Percentiles rank a stretch among this genome's conserved stretches.
Conservation (phyloP, 2,888 invertebrate genomes). For the Stratiomys singularior region DNA sequence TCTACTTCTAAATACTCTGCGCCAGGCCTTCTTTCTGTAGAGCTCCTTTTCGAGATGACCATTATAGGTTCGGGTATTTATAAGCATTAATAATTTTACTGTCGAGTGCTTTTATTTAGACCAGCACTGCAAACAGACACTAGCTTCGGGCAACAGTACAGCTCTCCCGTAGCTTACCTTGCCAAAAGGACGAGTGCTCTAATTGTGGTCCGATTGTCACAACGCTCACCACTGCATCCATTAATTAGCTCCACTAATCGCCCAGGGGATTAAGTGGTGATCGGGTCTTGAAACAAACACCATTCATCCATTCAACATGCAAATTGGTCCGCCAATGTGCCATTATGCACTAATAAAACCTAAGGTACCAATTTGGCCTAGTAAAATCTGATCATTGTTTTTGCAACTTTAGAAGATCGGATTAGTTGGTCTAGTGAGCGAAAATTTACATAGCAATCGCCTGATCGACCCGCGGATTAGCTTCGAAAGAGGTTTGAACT, state of each 20-base stretch:
- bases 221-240: not conserved
- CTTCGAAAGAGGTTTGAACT: slow-evolving; percentile 25
- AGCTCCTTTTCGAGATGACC: not conserved
- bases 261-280: slow-evolving; percentile 2
- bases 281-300: not conserved
- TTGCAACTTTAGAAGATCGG: not conserved
- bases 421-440: not conserved
- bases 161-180: not conserved
- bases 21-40: slow-evolving; percentile 1
- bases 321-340: no score
- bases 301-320: not conserved
- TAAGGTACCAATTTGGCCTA: slow-evolving; percentile 31
- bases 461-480: slow-evolving; percentile 13
- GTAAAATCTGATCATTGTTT: slow-evolving; percentile 35
- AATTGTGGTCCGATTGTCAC: not conserved
- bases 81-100: slow-evolving; percentile 10
- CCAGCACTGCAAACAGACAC: not conserved
- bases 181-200: not conserved
- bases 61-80: slow-evolving; percentile 3
- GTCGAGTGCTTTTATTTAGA: not conserved
- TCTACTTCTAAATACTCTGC: not conserved
- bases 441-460: slow-evolving; percentile 35
- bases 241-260: not conserved
- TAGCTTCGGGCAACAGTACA: not conserved
- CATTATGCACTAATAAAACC: not conserved